A percentile compares a stretch with the other conserved stretches of the same genome.
Conservation (phyloP, 2,888 invertebrate genomes). For the Patella depressa region DNA sequence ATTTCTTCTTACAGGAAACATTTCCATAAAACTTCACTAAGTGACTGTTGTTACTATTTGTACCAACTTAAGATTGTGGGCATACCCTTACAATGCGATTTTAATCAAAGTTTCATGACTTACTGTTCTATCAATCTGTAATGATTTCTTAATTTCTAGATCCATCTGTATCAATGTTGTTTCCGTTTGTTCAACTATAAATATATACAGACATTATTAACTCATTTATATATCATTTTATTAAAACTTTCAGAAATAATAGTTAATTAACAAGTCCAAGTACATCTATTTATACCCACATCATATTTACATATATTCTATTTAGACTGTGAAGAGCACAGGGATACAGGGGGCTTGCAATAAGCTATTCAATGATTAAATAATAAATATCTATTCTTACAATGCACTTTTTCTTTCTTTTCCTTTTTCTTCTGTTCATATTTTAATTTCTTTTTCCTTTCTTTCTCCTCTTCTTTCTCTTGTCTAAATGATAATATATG, state of each 20-base stretch:
- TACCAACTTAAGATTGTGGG: too few relatives aligned
- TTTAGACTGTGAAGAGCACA: too few relatives aligned
- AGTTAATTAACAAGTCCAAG: too few relatives aligned
- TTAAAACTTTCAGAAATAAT: too few relatives aligned
- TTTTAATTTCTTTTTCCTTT: conserved; percentile 64
- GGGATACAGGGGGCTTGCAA: too few relatives aligned
- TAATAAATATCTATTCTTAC: conserved; percentile 28
- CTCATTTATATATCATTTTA: too few relatives aligned
- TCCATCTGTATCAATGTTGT: conserved; percentile 80
- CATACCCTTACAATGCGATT: not conserved
- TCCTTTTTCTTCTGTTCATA: conserved; percentile 65
- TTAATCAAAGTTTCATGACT: conserved; percentile 33
- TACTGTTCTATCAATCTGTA: conserved; percentile 53
- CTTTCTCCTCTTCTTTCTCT: conserved; percentile 63
- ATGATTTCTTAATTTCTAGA: conserved; percentile 73
- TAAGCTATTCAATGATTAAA: too few relatives aligned
- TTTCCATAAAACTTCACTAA: too few relatives aligned
- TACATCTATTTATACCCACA: too few relatives aligned
- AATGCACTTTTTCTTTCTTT: conserved; percentile 51
- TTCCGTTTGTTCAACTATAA: conserved; percentile 80
- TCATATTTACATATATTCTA: too few relatives aligned
- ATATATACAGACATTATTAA: not conserved
- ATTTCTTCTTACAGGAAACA: not conserved
- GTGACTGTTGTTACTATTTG: too few relatives aligned
- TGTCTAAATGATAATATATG: conserved; percentile 27